phyloP scores from a whole-genome alignment of 2,797 vertebrate genomes.

The Silurus lanzhouensis region DNA sequence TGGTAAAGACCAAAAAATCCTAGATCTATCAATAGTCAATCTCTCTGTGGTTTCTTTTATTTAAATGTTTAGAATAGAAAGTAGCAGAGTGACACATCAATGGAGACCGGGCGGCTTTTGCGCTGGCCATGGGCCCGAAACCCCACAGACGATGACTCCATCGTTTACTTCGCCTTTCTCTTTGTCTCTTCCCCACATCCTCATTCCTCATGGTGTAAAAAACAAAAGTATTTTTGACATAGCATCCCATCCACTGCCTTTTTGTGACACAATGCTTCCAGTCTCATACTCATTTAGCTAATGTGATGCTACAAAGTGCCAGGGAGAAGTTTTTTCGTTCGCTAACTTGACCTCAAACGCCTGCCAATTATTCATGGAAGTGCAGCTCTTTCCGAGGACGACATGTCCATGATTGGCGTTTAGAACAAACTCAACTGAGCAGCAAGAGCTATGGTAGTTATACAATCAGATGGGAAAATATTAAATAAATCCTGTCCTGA shows the following conservation, averaged over 20 bases:
- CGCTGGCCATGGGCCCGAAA: constrained; percentile 76
- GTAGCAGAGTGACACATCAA: constrained; percentile 63
- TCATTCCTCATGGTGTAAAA: constrained; percentile 54
- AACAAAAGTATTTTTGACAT: constrained; percentile 79
- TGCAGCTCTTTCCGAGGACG: constrained; percentile 55
- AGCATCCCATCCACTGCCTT: constrained; percentile 77
- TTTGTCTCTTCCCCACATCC: constrained; percentile 43
- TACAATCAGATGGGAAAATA: constrained; percentile 61
- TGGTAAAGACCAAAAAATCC: neutral
- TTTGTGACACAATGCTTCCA: constrained; percentile 83
- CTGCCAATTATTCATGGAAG: constrained; percentile 61
- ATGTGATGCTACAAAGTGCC: constrained; percentile 78
- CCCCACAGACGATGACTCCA: constrained; percentile 66
- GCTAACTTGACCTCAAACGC: constrained; percentile 63
- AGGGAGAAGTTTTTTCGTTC: constrained; percentile 68
- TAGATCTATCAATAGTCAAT: neutral
- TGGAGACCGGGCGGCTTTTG: constrained; percentile 74
- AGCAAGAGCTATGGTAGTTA: constrained; percentile 80
- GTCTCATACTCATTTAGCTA: constrained; percentile 89
- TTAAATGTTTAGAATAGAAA: constrained; percentile 65
- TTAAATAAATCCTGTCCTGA: constrained; percentile 4
- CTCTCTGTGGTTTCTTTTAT: neutral
- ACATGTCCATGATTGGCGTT: constrained; percentile 79
- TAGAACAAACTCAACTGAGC: constrained; percentile 78
- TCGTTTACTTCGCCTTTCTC: constrained; percentile 65